Percentiles rank a stretch among this genome's conserved stretches.
phyloP scores from a whole-genome alignment of 2,888 invertebrate species.

The Drosophila lacicola region DNA sequence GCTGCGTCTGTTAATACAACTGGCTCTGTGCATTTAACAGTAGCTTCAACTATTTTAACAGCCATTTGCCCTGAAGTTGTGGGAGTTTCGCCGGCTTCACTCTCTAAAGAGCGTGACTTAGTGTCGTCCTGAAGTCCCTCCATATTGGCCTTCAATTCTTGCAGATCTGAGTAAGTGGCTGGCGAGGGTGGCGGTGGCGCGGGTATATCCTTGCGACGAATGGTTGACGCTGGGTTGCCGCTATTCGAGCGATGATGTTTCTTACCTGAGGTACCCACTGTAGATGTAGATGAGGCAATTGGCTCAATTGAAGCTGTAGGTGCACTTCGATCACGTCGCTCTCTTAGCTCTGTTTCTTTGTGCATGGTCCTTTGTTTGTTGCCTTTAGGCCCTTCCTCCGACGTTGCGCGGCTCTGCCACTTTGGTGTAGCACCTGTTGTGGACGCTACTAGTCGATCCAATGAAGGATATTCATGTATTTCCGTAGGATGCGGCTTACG shows the following conservation, averaged over 20 bases:
- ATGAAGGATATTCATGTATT: slow-evolving; percentile 79
- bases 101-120: slow-evolving; percentile 67
- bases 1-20: not conserved
- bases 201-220: slow-evolving; percentile 76
- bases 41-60: not conserved
- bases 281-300: not conserved
- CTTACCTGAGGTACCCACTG: slow-evolving; percentile 25
- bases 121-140: slow-evolving; percentile 73
- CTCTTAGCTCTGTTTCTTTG: slow-evolving; percentile 42
- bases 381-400: slow-evolving; percentile 25
- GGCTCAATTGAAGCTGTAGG: slow-evolving; percentile 1
- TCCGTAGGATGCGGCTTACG: slow-evolving; percentile 56
- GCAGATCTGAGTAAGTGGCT: slow-evolving; percentile 80
- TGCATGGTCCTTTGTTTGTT: slow-evolving; percentile 57
- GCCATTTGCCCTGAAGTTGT: slow-evolving; percentile 19
- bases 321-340: slow-evolving; percentile 37
- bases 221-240: slow-evolving; percentile 28
- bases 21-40: slow-evolving; percentile 4
- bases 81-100: slow-evolving; percentile 56
- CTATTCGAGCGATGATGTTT: slow-evolving; percentile 63
- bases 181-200: slow-evolving; percentile 81
- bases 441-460: slow-evolving; percentile 80
- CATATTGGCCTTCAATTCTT: slow-evolving; percentile 79
- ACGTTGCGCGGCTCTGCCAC: slow-evolving; percentile 36
- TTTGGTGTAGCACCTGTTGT: slow-evolving; percentile 84